These are phyloP conservation scores for Protophormia terraenovae DNA, from an alignment of 2,888 invertebrate species.

Conservation along the genomic window DNA sequence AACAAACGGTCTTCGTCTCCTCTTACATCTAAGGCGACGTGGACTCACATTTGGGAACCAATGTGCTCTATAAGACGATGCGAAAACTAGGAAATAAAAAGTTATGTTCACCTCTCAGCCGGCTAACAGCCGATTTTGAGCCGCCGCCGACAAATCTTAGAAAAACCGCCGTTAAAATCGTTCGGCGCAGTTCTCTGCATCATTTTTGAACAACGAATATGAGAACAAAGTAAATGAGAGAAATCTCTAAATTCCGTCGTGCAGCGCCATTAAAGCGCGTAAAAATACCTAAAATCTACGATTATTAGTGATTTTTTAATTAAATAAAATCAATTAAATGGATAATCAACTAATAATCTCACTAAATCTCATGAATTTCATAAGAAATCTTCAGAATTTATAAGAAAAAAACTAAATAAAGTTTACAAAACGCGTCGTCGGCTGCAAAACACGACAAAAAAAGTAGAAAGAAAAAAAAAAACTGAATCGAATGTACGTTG, in stretches of 20 bases:
- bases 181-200: no score
- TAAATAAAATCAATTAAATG: conserved; percentile 44
- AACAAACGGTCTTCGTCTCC: no score
- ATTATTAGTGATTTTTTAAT: conserved; percentile 41
- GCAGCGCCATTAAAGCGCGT: conserved; percentile 63
- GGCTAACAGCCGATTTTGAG: no score
- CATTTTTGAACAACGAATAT: conserved; percentile 53
- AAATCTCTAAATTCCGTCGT: conserved; percentile 64
- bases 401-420: conserved; percentile 23
- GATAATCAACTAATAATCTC: conserved; percentile 13
- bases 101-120: no score
- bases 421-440: conserved; percentile 40
- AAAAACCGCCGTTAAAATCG: no score
- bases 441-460: conserved; percentile 64
- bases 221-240: conserved; percentile 55
- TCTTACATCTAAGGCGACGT: no score
- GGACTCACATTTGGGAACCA: no score
- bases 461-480: conserved; percentile 37
- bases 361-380: conserved; percentile 23
- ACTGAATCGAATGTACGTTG: conserved; percentile 63
- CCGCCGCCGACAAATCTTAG: no score
- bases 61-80: no score
- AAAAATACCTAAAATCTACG: conserved; percentile 41
- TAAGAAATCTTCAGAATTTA: background rate
- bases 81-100: no score